phyloP scores from a whole-genome alignment of 2,888 invertebrate species.

The Drosophila ochracea region DNA sequence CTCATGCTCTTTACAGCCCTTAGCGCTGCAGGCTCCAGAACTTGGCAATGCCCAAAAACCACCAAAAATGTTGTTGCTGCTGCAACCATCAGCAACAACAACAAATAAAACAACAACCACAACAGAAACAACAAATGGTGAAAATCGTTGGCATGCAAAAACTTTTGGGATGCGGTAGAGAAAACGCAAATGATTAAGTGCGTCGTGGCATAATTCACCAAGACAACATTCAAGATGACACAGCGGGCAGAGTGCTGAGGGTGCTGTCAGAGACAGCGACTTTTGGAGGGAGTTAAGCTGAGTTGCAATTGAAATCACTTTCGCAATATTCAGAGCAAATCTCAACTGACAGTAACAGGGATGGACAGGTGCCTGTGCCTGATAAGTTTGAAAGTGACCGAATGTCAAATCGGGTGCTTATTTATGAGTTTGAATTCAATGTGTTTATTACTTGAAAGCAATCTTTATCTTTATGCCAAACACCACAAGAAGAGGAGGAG shows the following conservation, averaged over 20 bases:
- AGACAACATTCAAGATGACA: slow-evolving; percentile 63
- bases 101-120: slow-evolving; percentile 9
- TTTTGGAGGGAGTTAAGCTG: neutral
- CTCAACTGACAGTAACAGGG: slow-evolving; percentile 33
- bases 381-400: slow-evolving; percentile 7
- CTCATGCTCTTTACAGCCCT: slow-evolving; percentile 66
- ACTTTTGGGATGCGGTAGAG: slow-evolving; percentile 71
- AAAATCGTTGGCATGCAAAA: slow-evolving; percentile 68
- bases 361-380: neutral
- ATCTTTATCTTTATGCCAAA: neutral
- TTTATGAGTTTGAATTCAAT: neutral
- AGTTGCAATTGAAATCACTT: slow-evolving; percentile 68
- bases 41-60: slow-evolving; percentile 40
- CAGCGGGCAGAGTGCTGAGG: slow-evolving; percentile 3
- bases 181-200: slow-evolving; percentile 80
- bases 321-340: slow-evolving; percentile 46
- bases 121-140: slow-evolving; percentile 38
- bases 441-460: neutral
- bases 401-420: neutral
- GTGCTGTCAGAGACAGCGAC: slow-evolving; percentile 27
- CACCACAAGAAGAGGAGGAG: neutral
- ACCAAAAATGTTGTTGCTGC: slow-evolving; percentile 36
- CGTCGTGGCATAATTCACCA: slow-evolving; percentile 74
- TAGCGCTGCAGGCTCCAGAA: slow-evolving; percentile 47
- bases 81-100: slow-evolving; percentile 42